Conservation (phyloP, 2,113 vertebrate genomes). For the Sarotherodon lohbergeri region DNA sequence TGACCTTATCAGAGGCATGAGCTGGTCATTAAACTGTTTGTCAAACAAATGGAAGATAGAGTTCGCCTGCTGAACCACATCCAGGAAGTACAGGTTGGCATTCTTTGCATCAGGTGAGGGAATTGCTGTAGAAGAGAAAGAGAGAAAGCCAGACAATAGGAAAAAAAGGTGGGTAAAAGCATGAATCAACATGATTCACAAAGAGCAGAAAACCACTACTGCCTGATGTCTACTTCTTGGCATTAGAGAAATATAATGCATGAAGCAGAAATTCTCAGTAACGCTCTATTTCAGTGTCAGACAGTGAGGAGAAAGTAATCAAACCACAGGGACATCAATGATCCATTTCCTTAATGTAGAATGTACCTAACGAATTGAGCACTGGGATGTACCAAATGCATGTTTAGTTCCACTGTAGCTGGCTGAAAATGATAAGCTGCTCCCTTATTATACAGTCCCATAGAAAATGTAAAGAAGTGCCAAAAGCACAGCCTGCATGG, state of each 20-base stretch:
- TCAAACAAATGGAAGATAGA: constrained; percentile 99
- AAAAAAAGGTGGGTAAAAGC: background rate
- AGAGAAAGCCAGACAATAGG: background rate
- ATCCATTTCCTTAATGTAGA: background rate
- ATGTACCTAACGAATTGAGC: background rate
- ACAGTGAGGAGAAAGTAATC: background rate
- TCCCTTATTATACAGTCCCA: background rate
- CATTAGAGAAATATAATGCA: background rate
- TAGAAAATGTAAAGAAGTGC: background rate
- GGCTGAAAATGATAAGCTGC: constrained; percentile 3
- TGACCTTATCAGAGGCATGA: constrained; percentile 98
- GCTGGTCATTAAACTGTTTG: constrained; percentile 98
- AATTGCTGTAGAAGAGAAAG: constrained; percentile 77
- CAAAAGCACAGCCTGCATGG: background rate
- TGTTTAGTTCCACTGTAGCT: constrained; percentile 19
- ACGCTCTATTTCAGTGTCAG: background rate
- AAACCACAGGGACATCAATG: background rate
- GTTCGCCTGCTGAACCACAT: constrained; percentile 98
- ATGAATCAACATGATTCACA: background rate
- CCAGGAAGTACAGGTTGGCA: constrained; percentile 96
- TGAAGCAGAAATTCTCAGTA: background rate
- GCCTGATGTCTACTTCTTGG: background rate
- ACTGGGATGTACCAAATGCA: background rate
- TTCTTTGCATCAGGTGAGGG: constrained; percentile 94
- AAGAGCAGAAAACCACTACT: background rate